Conservation (phyloP, 2,888 invertebrate genomes). For the Bursaphelenchus okinawaensis region DNA sequence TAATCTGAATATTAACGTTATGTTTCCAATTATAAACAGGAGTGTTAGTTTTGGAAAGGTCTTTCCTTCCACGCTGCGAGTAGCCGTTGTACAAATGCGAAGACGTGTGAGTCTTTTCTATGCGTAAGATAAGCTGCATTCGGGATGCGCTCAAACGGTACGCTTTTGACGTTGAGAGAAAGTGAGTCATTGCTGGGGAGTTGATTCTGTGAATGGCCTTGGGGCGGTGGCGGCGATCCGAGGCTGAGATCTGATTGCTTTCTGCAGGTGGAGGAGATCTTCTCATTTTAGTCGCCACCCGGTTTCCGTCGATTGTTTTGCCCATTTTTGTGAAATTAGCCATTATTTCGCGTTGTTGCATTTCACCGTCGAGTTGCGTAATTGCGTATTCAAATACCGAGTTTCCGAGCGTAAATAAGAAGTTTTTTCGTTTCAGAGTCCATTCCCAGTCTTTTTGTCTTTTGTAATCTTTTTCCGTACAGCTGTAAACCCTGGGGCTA, state of each 20-base stretch:
- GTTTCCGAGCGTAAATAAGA: not conserved
- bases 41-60: no score
- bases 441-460: slow-evolving; percentile 3
- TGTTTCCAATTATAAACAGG: no score
- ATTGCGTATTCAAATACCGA: slow-evolving; percentile 5
- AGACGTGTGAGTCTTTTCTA: no score
- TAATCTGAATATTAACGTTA: no score
- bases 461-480: not conserved
- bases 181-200: not conserved
- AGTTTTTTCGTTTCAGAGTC: not conserved
- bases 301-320: not conserved
- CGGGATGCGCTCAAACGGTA: not conserved
- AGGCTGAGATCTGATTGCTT: not conserved
- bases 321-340: not conserved
- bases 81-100: no score
- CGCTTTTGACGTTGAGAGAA: not conserved
- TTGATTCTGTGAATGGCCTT: not conserved
- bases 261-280: not conserved
- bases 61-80: no score
- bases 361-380: not conserved
- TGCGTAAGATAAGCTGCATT: no score
- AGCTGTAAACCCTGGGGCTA: slow-evolving; percentile 1
- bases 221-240: not conserved
- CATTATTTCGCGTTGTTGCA: not conserved
- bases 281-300: not conserved